These are phyloP conservation scores for Tricholauxania praeusta DNA, from an alignment of 2,888 invertebrate species.

Conservation along the genomic window DNA sequence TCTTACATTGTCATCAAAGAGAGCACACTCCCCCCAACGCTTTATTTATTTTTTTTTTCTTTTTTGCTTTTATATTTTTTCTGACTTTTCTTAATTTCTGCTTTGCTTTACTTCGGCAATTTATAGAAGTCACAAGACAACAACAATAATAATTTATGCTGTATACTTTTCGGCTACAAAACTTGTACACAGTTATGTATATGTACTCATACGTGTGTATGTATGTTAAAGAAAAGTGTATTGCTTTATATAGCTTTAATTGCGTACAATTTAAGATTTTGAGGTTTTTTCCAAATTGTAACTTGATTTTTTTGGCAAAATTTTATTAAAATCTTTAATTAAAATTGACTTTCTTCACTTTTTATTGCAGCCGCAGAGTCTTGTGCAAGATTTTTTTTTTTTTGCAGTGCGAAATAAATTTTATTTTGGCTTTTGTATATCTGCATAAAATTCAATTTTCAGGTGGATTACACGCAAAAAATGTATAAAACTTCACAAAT, in stretches of 20 bases:
- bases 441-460: neutral
- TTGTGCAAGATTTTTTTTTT: neutral
- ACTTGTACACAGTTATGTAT: constrained; percentile 18
- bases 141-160: constrained; percentile 35
- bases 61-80: neutral
- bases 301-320: too few relatives aligned
- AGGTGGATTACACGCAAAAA: neutral
- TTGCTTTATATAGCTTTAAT: neutral
- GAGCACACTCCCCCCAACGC: constrained; percentile 1
- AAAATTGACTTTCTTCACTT: neutral
- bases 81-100: constrained; percentile 1
- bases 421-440: neutral
- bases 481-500: neutral
- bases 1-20: constrained; percentile 12
- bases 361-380: neutral
- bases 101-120: constrained; percentile 14
- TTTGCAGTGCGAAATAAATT: neutral
- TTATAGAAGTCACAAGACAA: constrained; percentile 26
- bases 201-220: neutral
- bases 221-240: neutral
- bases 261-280: neutral
- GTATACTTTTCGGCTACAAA: constrained; percentile 40
- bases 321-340: too few relatives aligned
- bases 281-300: too few relatives aligned
- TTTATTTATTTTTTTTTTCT: neutral